Conservation (phyloP, 1,140 invertebrate species). For the Trissolcus basalis region DNA sequence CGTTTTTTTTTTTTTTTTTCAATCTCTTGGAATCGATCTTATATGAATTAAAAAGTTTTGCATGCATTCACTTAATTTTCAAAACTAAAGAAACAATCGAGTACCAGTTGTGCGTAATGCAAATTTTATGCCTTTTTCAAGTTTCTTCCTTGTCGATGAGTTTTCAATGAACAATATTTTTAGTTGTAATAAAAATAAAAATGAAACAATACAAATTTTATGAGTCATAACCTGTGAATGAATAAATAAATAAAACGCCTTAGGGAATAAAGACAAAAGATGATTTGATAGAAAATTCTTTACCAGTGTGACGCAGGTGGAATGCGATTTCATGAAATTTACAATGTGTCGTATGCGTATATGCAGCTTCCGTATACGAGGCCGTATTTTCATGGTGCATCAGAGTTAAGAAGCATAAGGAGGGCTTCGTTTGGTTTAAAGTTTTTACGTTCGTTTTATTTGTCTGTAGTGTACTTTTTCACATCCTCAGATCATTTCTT, state of each 20-base stretch:
- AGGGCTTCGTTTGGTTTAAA: neutral
- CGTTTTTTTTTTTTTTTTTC: no score
- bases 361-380: constrained; percentile 3
- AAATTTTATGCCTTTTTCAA: no score
- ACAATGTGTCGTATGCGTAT: constrained; percentile 6
- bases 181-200: no score
- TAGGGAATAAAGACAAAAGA: constrained; percentile 26
- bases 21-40: no score
- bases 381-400: constrained; percentile 21
- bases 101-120: no score
- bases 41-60: no score
- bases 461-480: no score
- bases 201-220: no score
- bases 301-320: constrained; percentile 7
- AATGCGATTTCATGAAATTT: constrained; percentile 18
- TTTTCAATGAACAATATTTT: no score
- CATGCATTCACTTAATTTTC: no score
- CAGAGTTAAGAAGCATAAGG: neutral
- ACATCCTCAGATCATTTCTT: neutral
- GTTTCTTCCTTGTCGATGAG: no score
- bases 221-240: constrained; percentile 3
- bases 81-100: no score
- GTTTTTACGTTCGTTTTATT: neutral
- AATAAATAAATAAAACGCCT: constrained; percentile 37
- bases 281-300: constrained; percentile 10